A percentile compares a stretch with the other conserved stretches of the same genome.
phyloP scores from a whole-genome alignment of 1,140 invertebrate species.

The Ceratina calcarata region DNA sequence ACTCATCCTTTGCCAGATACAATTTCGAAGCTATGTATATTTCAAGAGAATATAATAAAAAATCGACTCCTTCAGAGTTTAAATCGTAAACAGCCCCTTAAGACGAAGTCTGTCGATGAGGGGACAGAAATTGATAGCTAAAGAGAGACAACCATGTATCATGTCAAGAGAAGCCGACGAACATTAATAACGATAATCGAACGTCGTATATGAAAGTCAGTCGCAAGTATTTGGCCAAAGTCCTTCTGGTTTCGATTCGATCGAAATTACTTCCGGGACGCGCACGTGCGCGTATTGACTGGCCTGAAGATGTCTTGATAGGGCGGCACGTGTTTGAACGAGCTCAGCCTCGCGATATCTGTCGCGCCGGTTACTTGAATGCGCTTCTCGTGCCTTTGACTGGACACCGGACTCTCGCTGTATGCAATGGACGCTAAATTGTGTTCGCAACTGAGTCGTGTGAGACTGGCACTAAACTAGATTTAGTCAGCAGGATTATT shows the following conservation, averaged over 20 bases:
- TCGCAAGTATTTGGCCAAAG: conserved; percentile 25
- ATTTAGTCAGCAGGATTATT: no score
- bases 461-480: neutral
- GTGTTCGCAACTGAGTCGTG: neutral
- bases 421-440: neutral
- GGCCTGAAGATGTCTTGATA: neutral
- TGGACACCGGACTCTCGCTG: neutral
- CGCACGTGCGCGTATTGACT: conserved; percentile 23
- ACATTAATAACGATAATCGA: conserved; percentile 11
- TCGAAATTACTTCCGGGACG: conserved; percentile 10
- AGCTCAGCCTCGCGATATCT: neutral
- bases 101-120: no score
- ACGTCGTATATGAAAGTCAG: conserved; percentile 24
- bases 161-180: no score
- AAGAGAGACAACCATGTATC: no score
- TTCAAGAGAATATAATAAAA: no score
- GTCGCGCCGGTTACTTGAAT: neutral
- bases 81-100: no score
- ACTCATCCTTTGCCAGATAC: no score
- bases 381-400: neutral
- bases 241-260: conserved; percentile 17
- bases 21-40: no score
- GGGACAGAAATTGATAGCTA: no score
- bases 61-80: no score
- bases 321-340: conserved; percentile 21